Evolutionary conservation across 2,888 invertebrate species (phyloP).

Genomic region (Bellardia pandia): DNA sequence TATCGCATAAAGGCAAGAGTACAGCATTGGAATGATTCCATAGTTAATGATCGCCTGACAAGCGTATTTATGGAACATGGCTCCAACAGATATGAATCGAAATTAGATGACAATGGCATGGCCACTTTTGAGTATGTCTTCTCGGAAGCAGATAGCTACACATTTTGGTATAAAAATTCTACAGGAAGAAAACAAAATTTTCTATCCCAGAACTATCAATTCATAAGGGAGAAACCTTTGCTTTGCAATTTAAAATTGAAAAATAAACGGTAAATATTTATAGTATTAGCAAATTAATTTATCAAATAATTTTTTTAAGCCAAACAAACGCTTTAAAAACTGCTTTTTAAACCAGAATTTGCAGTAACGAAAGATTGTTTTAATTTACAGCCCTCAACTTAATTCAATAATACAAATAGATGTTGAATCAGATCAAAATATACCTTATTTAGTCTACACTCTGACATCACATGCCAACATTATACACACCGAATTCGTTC

Average conservation of each 20-base stretch:
- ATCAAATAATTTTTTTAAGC: too few species aligned
- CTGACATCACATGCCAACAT: slow-evolving; percentile 48
- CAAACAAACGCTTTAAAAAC: too few species aligned
- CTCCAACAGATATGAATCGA: neutral
- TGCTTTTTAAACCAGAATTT: too few species aligned
- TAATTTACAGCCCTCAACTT: slow-evolving; percentile 2
- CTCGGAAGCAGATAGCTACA: neutral
- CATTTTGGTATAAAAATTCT: neutral
- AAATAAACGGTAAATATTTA: neutral
- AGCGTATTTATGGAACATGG: slow-evolving; percentile 18
- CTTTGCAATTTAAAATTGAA: neutral
- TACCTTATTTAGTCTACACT: slow-evolving; percentile 47
- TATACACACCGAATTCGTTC: slow-evolving; percentile 19
- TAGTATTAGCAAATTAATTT: too few species aligned
- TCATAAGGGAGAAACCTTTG: neutral
- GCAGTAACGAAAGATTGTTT: neutral
- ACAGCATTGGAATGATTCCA: slow-evolving; percentile 1
- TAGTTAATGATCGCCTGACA: slow-evolving; percentile 1
- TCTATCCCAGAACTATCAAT: neutral
- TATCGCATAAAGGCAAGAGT: slow-evolving; percentile 21
- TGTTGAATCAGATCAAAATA: slow-evolving; percentile 35
- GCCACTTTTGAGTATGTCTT: slow-evolving; percentile 14
- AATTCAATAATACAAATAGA: slow-evolving; percentile 20
- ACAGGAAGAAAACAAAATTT: neutral
- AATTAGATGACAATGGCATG: slow-evolving; percentile 3